Evolutionary conservation across 2,797 vertebrate species (phyloP).

Genomic region (Spinus olivaceus): DNA sequence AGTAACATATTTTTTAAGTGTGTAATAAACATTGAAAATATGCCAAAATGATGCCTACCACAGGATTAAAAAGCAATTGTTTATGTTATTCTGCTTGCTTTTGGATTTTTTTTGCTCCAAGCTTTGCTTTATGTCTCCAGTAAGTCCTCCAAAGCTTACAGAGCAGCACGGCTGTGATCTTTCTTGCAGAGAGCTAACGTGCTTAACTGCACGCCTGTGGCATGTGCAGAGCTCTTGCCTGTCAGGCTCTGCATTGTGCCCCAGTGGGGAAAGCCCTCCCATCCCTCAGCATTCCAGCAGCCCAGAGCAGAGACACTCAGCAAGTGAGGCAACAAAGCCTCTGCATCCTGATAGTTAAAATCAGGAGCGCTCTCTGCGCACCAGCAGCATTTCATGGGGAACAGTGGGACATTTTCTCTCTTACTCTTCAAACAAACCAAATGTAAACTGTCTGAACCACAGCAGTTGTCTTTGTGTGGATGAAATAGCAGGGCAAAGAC

Average conservation of each 20-base stretch:
- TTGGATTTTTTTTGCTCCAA: constrained; percentile 14
- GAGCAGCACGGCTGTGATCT: neutral
- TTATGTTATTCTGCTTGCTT: neutral
- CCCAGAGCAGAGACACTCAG: rapidly evolving
- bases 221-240: neutral
- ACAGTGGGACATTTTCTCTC: constrained; percentile 38
- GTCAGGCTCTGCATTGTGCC: neutral
- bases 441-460: constrained; percentile 79
- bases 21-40: constrained; percentile 48
- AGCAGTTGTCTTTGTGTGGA: constrained; percentile 72
- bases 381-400: neutral
- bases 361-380: neutral
- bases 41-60: constrained; percentile 26
- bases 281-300: neutral
- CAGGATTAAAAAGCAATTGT: constrained; percentile 40
- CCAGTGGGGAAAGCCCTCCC: neutral
- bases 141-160: neutral
- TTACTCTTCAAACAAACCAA: constrained; percentile 66
- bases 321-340: neutral
- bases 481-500: constrained; percentile 74
- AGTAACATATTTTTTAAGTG: constrained; percentile 25
- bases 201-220: neutral
- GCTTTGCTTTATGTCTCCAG: neutral
- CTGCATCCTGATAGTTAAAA: neutral
- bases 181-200: neutral